Evolutionary conservation across 2,797 vertebrate genomes (phyloP).

Genomic region (Melanotaenia pygmaea): DNA sequence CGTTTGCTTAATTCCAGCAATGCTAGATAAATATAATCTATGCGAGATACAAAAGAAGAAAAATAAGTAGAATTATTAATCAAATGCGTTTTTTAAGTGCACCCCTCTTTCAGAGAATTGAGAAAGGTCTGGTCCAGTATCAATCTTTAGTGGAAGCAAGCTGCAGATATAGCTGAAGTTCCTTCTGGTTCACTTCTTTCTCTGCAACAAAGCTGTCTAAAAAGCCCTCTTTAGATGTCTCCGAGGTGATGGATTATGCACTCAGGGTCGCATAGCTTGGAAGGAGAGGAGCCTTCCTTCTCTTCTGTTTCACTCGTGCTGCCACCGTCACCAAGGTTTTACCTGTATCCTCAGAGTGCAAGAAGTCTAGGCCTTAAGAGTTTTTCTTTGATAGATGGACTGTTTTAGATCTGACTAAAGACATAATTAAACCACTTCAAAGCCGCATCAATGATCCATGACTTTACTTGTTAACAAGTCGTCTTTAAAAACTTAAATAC

Average conservation of each 20-base stretch:
- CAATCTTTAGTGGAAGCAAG: constrained; percentile 53
- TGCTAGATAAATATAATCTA: not conserved
- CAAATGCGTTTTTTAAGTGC: constrained; percentile 4
- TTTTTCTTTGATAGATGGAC: not conserved
- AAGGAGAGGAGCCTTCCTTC: constrained; percentile 69
- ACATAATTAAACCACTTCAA: not conserved
- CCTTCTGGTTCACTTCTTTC: constrained; percentile 65
- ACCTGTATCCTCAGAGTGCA: constrained; percentile 51
- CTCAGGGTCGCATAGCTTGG: constrained; percentile 72
- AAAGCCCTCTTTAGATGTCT: constrained; percentile 74
- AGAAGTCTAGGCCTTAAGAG: constrained; percentile 26
- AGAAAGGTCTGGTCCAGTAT: constrained; percentile 47
- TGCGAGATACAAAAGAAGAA: too few relatives aligned
- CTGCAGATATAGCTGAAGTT: constrained; percentile 60
- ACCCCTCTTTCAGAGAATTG: constrained; percentile 24
- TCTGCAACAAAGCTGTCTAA: constrained; percentile 77
- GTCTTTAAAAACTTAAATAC: not conserved
- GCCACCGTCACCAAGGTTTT: constrained; percentile 52
- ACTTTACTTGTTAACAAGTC: not conserved
- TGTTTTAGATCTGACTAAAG: constrained; percentile 18
- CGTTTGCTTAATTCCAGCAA: constrained; percentile 45
- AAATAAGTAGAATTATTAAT: too few relatives aligned
- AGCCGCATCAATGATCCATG: not conserved
- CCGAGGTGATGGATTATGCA: constrained; percentile 79
- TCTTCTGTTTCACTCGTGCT: constrained; percentile 61